phyloP scores from a whole-genome alignment of 1,140 invertebrate species.

The Drosophila parvula region DNA sequence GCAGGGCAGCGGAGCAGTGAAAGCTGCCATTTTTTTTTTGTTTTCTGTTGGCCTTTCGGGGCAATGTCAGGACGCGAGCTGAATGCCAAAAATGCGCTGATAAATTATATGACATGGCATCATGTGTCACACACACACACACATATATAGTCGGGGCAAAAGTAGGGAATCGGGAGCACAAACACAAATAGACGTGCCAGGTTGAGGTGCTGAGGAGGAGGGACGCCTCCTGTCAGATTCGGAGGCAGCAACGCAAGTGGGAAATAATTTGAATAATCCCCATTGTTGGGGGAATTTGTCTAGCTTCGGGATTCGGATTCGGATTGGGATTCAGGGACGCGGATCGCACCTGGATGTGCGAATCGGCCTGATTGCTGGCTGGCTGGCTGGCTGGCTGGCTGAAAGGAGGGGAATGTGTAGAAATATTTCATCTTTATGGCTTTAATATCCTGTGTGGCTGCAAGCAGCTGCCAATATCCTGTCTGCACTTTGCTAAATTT shows the following conservation, averaged over 20 bases:
- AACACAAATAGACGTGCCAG: slow-evolving; percentile 51
- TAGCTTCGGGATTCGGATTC: slow-evolving; percentile 35
- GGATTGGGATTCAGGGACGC: slow-evolving; percentile 3
- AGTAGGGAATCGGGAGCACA: slow-evolving; percentile 10
- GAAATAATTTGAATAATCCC: slow-evolving; percentile 53
- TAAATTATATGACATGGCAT: slow-evolving; percentile 63
- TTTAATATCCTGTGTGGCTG: slow-evolving; percentile 59
- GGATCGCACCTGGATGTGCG: slow-evolving; percentile 26
- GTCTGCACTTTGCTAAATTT: slow-evolving; percentile 60
- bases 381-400: background rate
- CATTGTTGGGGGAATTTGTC: slow-evolving; percentile 51
- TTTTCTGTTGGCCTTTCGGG: slow-evolving; percentile 48
- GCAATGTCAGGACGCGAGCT: slow-evolving; percentile 54
- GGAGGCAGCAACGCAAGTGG: slow-evolving; percentile 34
- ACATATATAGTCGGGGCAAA: background rate
- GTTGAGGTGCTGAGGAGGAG: slow-evolving; percentile 7
- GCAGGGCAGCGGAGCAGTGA: slow-evolving; percentile 18
- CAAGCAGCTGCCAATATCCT: slow-evolving; percentile 58
- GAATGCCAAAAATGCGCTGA: slow-evolving; percentile 64
- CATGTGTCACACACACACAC: slow-evolving; percentile 52
- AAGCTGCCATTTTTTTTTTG: slow-evolving; percentile 27
- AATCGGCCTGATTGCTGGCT: slow-evolving; percentile 20
- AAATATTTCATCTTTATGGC: slow-evolving; percentile 62
- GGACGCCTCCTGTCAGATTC: slow-evolving; percentile 36
- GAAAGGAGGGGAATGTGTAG: background rate